These are phyloP conservation scores for Aphodius sticticus DNA, from an alignment of 2,888 invertebrate genomes.

Conservation along the genomic window DNA sequence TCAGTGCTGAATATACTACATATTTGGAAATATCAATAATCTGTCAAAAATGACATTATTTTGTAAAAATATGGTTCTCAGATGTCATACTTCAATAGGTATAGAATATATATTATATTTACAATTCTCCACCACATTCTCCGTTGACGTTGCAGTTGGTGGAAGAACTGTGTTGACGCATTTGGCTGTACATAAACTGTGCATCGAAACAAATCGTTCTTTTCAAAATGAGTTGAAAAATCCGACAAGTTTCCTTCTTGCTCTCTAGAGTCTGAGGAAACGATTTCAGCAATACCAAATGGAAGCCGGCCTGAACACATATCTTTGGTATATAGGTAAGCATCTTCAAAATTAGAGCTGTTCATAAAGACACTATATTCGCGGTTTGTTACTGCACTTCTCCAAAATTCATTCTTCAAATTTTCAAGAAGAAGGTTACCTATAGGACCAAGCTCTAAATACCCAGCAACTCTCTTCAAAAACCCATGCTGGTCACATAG, in stretches of 20 bases:
- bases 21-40: too few relatives aligned
- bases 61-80: too few relatives aligned
- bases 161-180: slow-evolving; percentile 70
- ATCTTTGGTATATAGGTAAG: slow-evolving; percentile 55
- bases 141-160: slow-evolving; percentile 78
- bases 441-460: slow-evolving; percentile 57
- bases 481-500: slow-evolving; percentile 50
- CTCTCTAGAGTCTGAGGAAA: slow-evolving; percentile 31
- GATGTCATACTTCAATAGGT: too few relatives aligned
- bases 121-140: slow-evolving; percentile 89
- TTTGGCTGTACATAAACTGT: slow-evolving; percentile 61
- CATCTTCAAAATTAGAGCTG: slow-evolving; percentile 48
- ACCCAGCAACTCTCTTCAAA: slow-evolving; percentile 36
- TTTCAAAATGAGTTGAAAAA: slow-evolving; percentile 44
- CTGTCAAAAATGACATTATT: too few relatives aligned
- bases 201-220: slow-evolving; percentile 53
- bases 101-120: slow-evolving; percentile 35
- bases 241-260: slow-evolving; percentile 36
- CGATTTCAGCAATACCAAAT: slow-evolving; percentile 59
- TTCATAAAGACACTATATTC: slow-evolving; percentile 62
- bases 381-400: slow-evolving; percentile 61
- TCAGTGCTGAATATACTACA: too few relatives aligned
- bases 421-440: slow-evolving; percentile 65
- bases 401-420: slow-evolving; percentile 66
- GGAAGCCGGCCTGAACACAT: slow-evolving; percentile 57